Base-by-base conservation (phyloP, 2,797 vertebrate species). In the Denticeps clupeoides region DNA sequence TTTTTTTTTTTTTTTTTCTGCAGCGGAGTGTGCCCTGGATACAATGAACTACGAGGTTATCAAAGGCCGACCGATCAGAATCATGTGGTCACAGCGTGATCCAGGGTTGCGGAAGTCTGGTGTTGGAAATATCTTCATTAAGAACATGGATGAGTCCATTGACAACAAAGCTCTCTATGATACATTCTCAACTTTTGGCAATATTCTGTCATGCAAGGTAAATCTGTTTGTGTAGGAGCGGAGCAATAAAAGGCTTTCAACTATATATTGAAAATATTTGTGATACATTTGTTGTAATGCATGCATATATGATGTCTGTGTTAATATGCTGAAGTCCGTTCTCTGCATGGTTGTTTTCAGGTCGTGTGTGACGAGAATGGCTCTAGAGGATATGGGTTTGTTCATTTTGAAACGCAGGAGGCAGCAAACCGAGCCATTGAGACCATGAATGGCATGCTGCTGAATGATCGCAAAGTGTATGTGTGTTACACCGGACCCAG, bases 31-130 rank as follows among this genome's bases (percentile, higher is more conserved):
- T 51, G 95, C 93, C 9, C 73, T 98, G 64, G 95, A 98, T 68
- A 98, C 94, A 0, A 97, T 99, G 95, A 99, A 99, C 70, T 99
- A 97, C 1, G 95, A 99, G 27, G 82, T 99, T 42, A 86, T 99
- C 63, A 97, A 95, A 70, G 94, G 93, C 47, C 83, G 85, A 1
- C 93, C 95, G 16, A 91, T 98, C 55, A 81, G 95, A 49, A 94
- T 99, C 67, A 99, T 99, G 95, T 98, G 95, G 95, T 99, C 92
- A 28, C 93, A 98, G 67, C 78, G 95, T 45, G 94, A 98, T 71
- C 95, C 95, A 0, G 87, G 89, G 41, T 90, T 99, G 53, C 83
- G 95, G 64, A 97, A 88, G 69, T 99, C 94, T 0, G 95, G 95
- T 3, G 77, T 99, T 53, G 95, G 95, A 40, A 99, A 99, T 15